These are phyloP conservation scores for Aplocera efformata DNA, from an alignment of 2,888 invertebrate genomes.

Conservation along the genomic window DNA sequence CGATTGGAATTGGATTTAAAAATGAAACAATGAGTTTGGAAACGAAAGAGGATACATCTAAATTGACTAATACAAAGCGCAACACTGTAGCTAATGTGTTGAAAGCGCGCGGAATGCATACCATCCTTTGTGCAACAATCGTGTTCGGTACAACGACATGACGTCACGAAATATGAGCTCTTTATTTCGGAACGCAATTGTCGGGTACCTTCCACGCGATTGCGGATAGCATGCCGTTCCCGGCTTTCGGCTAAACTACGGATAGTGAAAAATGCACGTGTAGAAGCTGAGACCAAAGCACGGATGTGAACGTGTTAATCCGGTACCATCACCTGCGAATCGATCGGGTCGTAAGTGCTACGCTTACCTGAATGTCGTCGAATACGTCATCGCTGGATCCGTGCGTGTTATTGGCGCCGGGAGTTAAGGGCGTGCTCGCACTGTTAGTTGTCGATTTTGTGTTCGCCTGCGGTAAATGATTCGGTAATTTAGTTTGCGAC, in stretches of 20 bases:
- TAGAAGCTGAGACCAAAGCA: slow-evolving; percentile 58
- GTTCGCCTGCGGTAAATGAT: slow-evolving; percentile 52
- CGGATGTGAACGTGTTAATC: slow-evolving; percentile 77
- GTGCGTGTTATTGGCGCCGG: slow-evolving; percentile 64
- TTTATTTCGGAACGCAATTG: slow-evolving; percentile 62
- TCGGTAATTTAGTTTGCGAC: slow-evolving; percentile 25
- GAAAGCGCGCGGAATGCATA: slow-evolving; percentile 38
- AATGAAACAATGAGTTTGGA: slow-evolving; percentile 16
- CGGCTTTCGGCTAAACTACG: slow-evolving; percentile 38
- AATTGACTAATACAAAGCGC: slow-evolving; percentile 25
- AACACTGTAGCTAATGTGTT: slow-evolving; percentile 37
- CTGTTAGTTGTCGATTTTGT: slow-evolving; percentile 68
- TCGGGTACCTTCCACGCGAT: slow-evolving; percentile 41
- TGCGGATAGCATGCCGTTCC: slow-evolving; percentile 36
- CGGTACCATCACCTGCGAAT: slow-evolving; percentile 67
- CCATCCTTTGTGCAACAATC: slow-evolving; percentile 31
- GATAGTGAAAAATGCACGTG: slow-evolving; percentile 47
- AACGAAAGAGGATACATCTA: slow-evolving; percentile 27
- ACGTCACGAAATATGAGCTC: slow-evolving; percentile 74
- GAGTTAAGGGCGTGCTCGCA: slow-evolving; percentile 68
- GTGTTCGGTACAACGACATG: slow-evolving; percentile 45
- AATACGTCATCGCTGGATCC: slow-evolving; percentile 73
- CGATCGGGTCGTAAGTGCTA: slow-evolving; percentile 31
- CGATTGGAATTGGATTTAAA: slow-evolving; percentile 23
- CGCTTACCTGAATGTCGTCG: slow-evolving; percentile 71